Evolutionary conservation across 2,888 invertebrate genomes (phyloP).

Genomic region (Amiota mariae): DNA sequence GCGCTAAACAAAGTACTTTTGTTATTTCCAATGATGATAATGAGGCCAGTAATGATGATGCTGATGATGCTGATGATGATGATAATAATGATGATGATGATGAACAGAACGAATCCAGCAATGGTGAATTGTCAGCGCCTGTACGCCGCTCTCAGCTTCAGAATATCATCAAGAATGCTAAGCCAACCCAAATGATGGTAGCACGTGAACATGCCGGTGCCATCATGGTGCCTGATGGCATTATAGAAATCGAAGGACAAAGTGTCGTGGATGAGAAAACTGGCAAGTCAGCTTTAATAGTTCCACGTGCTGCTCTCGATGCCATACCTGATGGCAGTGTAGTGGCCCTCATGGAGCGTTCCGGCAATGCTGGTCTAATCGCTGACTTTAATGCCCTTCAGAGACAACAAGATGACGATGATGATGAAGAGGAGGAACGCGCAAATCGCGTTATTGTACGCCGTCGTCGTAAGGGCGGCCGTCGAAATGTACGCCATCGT

Average conservation of each 20-base stretch:
- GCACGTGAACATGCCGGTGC: constrained; percentile 64
- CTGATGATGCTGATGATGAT: constrained; percentile 31
- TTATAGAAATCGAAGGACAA: constrained; percentile 67
- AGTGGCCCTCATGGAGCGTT: constrained; percentile 64
- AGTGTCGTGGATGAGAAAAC: constrained; percentile 66
- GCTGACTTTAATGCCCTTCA: constrained; percentile 33
- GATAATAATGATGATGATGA: constrained; percentile 33
- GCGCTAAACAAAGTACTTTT: background rate
- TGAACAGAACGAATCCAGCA: constrained; percentile 34
- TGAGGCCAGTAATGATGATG: background rate
- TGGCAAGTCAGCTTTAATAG: constrained; percentile 62
- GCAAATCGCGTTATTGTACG: constrained; percentile 65
- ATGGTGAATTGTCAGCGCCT: constrained; percentile 22
- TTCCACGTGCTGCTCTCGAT: constrained; percentile 66
- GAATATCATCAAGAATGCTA: constrained; percentile 52
- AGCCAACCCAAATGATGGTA: constrained; percentile 61
- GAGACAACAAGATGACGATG: constrained; percentile 29
- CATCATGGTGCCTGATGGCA: constrained; percentile 66
- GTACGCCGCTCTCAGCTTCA: constrained; percentile 30
- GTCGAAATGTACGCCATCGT: constrained; percentile 53
- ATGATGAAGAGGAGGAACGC: constrained; percentile 55
- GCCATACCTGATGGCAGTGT: constrained; percentile 68
- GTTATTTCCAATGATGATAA: background rate
- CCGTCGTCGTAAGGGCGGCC: constrained; percentile 54
- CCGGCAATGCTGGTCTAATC: constrained; percentile 31